Conservation (phyloP, 2,113 vertebrate species). For the Spilogale gracilis region DNA sequence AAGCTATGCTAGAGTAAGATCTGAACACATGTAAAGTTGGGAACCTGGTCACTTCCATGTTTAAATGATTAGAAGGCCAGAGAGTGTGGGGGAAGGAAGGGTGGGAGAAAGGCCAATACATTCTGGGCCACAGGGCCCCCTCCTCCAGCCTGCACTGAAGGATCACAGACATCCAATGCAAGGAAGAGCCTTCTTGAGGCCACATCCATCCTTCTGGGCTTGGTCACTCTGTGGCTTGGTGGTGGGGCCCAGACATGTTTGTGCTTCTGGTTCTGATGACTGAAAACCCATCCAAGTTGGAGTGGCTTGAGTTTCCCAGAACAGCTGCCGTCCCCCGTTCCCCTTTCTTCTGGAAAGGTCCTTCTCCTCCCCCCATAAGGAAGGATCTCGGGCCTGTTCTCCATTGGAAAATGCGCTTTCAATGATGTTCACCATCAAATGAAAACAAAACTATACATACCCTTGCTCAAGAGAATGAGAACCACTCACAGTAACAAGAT, state of each 20-base stretch:
- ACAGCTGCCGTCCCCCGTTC: not conserved
- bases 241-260: not conserved
- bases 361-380: not conserved
- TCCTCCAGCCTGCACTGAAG: not conserved
- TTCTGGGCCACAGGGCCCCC: not conserved
- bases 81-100: not conserved
- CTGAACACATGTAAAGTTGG: not conserved
- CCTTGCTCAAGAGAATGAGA: not conserved
- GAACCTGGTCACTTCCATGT: not conserved
- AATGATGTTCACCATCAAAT: not conserved
- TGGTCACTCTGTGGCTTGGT: not conserved
- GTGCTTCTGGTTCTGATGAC: conserved; percentile 36
- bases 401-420: not conserved
- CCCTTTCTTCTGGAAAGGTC: not conserved
- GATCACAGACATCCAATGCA: not conserved
- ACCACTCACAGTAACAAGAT: not conserved
- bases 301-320: not conserved
- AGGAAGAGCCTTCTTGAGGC: not conserved
- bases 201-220: not conserved
- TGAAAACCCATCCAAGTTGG: not conserved
- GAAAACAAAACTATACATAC: not conserved
- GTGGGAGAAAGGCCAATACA: rapidly evolving
- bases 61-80: not conserved
- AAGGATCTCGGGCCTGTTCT: not conserved
- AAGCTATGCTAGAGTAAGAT: not conserved